phyloP scores from a whole-genome alignment of 2,113 vertebrate species.

The Damaliscus lunatus region DNA sequence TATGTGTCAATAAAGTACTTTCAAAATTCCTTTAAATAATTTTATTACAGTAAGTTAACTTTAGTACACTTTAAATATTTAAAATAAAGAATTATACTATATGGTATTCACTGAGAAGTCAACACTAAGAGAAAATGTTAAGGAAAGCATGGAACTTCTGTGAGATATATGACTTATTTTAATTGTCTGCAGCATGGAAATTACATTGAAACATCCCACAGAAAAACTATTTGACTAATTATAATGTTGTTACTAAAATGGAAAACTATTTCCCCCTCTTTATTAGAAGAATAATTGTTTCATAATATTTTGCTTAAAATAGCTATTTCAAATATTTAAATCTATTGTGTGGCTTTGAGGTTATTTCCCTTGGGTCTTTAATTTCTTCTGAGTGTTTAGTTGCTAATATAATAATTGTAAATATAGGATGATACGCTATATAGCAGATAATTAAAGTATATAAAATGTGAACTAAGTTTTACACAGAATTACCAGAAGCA shows the following conservation, averaged over 20 bases:
- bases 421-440: not conserved
- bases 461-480: not conserved
- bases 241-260: not conserved
- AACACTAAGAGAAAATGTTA: not conserved
- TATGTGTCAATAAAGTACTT: not conserved
- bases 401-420: not conserved
- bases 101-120: not conserved
- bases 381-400: constrained; percentile 24
- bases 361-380: not conserved
- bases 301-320: not conserved
- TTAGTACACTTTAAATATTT: not conserved
- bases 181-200: not conserved
- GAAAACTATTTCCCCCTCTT: not conserved
- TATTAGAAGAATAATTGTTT: not conserved
- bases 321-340: not conserved
- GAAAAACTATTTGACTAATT: not conserved
- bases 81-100: not conserved
- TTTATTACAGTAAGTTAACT: not conserved
- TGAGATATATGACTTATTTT: not conserved
- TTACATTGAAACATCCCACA: not conserved
- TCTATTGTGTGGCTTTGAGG: not conserved
- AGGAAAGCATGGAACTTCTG: not conserved
- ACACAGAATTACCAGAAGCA: not conserved
- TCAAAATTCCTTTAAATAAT: not conserved
- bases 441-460: not conserved